Percentiles rank a stretch among this genome's conserved stretches.
Conservation (phyloP, 1,140 invertebrate genomes). For the Pentalonia nigronervosa region DNA sequence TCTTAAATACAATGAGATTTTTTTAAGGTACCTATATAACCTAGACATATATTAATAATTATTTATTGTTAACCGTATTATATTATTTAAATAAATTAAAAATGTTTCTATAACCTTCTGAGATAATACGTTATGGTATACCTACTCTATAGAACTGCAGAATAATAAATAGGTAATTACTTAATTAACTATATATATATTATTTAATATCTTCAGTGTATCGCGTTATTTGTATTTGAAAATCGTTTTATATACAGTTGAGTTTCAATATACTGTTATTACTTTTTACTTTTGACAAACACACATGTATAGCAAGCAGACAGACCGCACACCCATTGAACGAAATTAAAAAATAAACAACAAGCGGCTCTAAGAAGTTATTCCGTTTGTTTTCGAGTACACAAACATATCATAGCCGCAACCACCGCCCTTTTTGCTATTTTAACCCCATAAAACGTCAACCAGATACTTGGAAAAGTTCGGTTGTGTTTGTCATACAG, state of each 20-base stretch:
- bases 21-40: background rate
- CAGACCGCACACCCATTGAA: background rate
- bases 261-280: background rate
- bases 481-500: conserved; percentile 46
- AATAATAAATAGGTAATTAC: background rate
- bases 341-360: conserved; percentile 36
- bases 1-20: background rate
- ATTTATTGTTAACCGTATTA: no score
- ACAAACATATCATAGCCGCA: conserved; percentile 3
- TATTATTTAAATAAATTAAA: background rate
- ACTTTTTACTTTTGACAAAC: conserved; percentile 19
- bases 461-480: conserved; percentile 49
- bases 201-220: background rate
- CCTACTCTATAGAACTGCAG: background rate
- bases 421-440: conserved; percentile 39
- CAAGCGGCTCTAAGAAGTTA: background rate
- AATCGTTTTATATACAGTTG: background rate
- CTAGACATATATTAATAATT: background rate
- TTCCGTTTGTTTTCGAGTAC: conserved; percentile 18
- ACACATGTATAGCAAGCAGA: background rate
- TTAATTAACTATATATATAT: background rate
- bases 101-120: background rate
- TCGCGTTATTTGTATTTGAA: background rate
- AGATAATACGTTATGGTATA: background rate
- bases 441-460: conserved; percentile 55